Evolutionary conservation across 2,113 vertebrate species (phyloP), one percentile per base, ranked within the genome.

Genomic region (Bubo blakistoni): DNA sequence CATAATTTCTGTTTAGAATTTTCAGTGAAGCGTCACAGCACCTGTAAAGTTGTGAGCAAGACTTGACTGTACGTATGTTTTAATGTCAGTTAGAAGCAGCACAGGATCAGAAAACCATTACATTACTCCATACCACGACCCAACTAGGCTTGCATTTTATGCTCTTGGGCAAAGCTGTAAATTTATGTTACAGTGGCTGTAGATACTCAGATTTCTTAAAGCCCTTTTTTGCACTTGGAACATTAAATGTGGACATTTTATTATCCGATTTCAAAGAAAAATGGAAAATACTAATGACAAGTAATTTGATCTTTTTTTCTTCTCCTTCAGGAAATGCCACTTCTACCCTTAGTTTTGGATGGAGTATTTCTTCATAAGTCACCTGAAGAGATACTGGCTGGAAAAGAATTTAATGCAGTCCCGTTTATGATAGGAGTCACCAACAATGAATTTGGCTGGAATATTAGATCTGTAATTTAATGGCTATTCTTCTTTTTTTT

Each of bases 391-490:
- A 92, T 99, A 38, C 6, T 99, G 36, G 96, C 97, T 92, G 98
- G 70, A 76, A 98, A 98, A 58, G 96, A 98, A 38, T 97, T 98
- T 65, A 82, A 97, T 42, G 96, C 96, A 72, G 94, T 99, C 69
- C 98, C 98, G 0, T 97, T 98, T n/a, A 96, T 99, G 86, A 81
- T 98, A 91, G 98, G 99, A 92, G 94, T 98, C n/a, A 98, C 98
- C 83, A 98, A 99, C 95, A 97, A 98, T 76, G 98, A 99, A 96
- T 98, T 98, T 97, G 98, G 98, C 79, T 99, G 98, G 98, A 95
- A 98, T 57, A 94, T 99, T 27, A 90, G 92, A 90, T 93, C 83
- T 58, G 96, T 98, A 88, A 95, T 82, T 91, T 83, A 62, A 91
- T 72, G 27, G 8, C 20, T 90, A 4, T 91, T 88, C 38, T 59